Percentiles rank a stretch among this genome's conserved stretches.
Conservation (phyloP, 2,113 vertebrate genomes). For the Pteropus alecto region DNA sequence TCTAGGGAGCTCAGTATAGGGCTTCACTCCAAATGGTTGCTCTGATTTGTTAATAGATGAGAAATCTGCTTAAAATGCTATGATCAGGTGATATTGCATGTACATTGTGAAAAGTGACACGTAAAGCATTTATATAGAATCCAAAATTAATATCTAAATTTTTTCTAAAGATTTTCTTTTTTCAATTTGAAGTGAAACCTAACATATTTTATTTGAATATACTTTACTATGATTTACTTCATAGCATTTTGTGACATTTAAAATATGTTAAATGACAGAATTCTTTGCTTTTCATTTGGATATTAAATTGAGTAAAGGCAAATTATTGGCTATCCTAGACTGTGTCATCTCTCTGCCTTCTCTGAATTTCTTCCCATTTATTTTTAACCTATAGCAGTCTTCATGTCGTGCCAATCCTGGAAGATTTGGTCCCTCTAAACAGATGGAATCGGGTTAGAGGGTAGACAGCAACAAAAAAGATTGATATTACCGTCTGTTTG, state of each 20-base stretch:
- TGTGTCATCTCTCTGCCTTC: not conserved
- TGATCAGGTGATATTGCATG: not conserved
- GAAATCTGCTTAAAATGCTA: not conserved
- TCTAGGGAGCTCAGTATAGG: not conserved
- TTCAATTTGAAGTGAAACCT: not conserved
- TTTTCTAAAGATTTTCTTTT: not conserved
- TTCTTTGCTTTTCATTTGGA: not conserved
- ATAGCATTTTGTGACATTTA: not conserved
- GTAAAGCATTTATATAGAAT: not conserved
- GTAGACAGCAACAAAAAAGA: not conserved
- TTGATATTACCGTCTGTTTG: not conserved
- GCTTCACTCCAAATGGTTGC: not conserved
- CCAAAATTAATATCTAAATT: not conserved
- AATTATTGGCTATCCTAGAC: not conserved
- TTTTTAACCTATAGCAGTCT: not conserved
- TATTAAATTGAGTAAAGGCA: not conserved
- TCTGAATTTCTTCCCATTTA: not conserved
- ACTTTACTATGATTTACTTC: not conserved
- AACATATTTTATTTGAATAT: not conserved
- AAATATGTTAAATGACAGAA: not conserved
- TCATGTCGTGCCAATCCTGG: not conserved
- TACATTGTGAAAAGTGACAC: not conserved
- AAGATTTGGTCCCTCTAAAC: not conserved
- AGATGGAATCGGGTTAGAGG: not conserved
- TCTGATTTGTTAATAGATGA: not conserved